A percentile compares a stretch with the other conserved stretches of the same genome.
These are phyloP conservation scores for Paedocypris micromegethes DNA, from an alignment of 2,797 vertebrate species.

Conservation along the genomic window DNA sequence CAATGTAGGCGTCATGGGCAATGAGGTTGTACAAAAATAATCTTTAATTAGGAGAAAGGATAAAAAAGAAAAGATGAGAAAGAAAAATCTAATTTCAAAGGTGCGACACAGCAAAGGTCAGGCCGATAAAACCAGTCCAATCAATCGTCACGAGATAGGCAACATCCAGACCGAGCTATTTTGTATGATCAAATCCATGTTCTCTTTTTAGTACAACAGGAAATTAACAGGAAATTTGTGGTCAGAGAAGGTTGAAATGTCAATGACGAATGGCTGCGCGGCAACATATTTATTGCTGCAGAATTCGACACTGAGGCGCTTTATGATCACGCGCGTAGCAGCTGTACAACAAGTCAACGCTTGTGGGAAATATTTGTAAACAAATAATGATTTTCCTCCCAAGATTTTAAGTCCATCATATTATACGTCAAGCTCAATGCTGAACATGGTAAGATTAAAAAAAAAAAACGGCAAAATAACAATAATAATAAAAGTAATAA, in stretches of 20 bases:
- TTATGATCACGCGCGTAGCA: not conserved
- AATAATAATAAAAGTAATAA: no score
- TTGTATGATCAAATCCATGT: constrained; percentile 6
- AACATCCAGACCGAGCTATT: not conserved
- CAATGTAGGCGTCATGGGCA: no score
- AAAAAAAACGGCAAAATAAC: no score
- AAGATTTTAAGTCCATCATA: no score
- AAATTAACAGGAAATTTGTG: constrained; percentile 12
- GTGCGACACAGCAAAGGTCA: not conserved
- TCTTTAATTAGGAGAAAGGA: no score
- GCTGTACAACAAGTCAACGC: not conserved
- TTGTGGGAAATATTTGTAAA: no score
- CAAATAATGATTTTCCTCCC: no score
- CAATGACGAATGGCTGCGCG: not conserved
- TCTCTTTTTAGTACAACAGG: constrained; percentile 13
- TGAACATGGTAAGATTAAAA: no score
- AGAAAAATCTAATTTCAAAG: constrained; percentile 1
- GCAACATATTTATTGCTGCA: not conserved
- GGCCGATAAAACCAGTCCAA: constrained; percentile 7
- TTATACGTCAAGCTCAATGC: no score
- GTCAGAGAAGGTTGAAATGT: not conserved
- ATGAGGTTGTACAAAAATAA: no score
- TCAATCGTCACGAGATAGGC: constrained; percentile 7
- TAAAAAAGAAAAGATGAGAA: not conserved
- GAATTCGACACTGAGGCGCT: not conserved